Evolutionary conservation across 2,797 vertebrate genomes (phyloP), one percentile per base, ranked within the genome.

Genomic region (Danio albolineatus): DNA sequence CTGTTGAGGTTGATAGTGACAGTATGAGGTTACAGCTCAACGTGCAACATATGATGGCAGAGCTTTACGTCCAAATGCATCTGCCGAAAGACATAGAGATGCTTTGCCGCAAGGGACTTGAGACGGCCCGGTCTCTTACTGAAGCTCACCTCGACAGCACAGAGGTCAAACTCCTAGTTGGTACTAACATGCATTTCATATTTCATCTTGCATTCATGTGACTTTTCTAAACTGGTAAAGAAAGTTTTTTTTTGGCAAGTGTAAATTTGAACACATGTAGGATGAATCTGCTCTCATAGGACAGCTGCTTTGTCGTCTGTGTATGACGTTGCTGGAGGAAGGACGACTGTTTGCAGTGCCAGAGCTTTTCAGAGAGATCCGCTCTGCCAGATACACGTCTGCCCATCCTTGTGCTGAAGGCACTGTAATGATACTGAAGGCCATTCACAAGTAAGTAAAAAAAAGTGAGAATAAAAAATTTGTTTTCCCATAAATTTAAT

Each of bases 381-480:
- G 16, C 0, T 84, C 78, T 66, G 51, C 76, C 7, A 75, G 84
- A 76, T 76, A 83, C 60, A 67, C 61, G 64, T 75, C 54, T 36
- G 17, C 49, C 36, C 84, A 49, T 43, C 86, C 87, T 5, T 44
- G 64, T 6, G 74, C 86, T 16, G 81, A 81, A 79, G 87, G 87
- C 10, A 82, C 83, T 38, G 28, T 85, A 76, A 84, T 80, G 71
- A 81, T 88, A 19, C 79, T 85, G 0, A 76, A 88, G 77, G 89
- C 85, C 19, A 60, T 91, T 73, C 64, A 84, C 17, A 87, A 72
- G 86, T 89, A 83, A 88, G 83, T 17, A 57, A 74, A 60, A 48
- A 10, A 36, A 10, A 16, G 4, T 39, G n/a, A 38, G 14, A 64
- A 8, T 28, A 60, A 16, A 28, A 28, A 28, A 3, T n/a, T n/a